A percentile compares a stretch with the other conserved stretches of the same genome.
phyloP scores from a whole-genome alignment of 2,888 invertebrate species.

The Drosophila merina region DNA sequence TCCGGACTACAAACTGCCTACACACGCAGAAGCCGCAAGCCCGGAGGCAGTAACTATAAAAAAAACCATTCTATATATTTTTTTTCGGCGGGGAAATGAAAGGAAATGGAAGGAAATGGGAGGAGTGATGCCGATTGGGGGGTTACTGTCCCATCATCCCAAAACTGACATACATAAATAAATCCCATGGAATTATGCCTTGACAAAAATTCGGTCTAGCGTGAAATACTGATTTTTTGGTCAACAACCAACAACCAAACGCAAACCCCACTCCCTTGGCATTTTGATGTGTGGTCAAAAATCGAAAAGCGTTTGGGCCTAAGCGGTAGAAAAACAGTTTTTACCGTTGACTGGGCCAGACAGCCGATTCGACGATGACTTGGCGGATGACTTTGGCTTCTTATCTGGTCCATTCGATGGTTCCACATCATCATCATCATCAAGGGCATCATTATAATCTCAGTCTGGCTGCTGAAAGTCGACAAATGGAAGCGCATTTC shows the following conservation, averaged over 20 bases:
- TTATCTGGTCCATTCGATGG: constrained; percentile 33
- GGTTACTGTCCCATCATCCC: constrained; percentile 28
- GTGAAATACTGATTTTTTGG: constrained; percentile 78
- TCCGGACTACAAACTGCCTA: constrained; percentile 61
- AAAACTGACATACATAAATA: constrained; percentile 71
- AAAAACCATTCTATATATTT: constrained; percentile 40
- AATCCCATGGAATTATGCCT: constrained; percentile 80
- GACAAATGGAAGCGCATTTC: constrained; percentile 73
- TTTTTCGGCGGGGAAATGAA: neutral
- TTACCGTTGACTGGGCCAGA: constrained; percentile 51
- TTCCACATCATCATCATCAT: constrained; percentile 31
- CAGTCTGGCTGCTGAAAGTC: constrained; percentile 44
- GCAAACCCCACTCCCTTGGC: constrained; percentile 1
- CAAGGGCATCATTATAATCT: constrained; percentile 21
- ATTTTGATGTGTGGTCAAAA: constrained; percentile 65
- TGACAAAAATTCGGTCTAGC: constrained; percentile 77
- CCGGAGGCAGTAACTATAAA: constrained; percentile 59
- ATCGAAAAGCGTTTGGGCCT: constrained; percentile 65
- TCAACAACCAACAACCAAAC: constrained; percentile 46
- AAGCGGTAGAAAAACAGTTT: constrained; percentile 63
- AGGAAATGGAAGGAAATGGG: neutral
- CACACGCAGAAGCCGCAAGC: constrained; percentile 64
- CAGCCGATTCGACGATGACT: constrained; percentile 29
- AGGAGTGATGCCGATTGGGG: constrained; percentile 32
- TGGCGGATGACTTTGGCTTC: constrained; percentile 12